Base-by-base conservation (phyloP, 2,797 vertebrate genomes). In the Hoplostethus mediterraneus region DNA sequence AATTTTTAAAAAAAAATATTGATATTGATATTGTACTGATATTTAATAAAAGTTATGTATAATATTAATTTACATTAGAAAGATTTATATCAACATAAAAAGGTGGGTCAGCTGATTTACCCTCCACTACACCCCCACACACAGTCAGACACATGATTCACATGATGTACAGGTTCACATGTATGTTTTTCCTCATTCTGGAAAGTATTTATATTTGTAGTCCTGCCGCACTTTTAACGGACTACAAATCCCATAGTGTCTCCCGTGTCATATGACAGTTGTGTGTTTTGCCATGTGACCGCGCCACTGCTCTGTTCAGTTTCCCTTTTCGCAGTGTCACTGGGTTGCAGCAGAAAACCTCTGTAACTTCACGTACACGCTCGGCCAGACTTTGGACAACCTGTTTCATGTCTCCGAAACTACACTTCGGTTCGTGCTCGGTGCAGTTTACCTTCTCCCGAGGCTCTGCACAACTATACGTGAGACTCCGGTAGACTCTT, bases 261-360 rank as follows among this genome's bases (percentile, higher is more conserved):
- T 1, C 5, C 1, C 51, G 0, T 1, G 25, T 92, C 93, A 95
- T 79, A 77, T 94, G 93, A 94, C 85, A 7, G 11, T 55, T 0
- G 64, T 60, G 62, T 85, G 82, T 87, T 78, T 64, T 57, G 84
- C 93, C 94, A 95, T 56, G 94, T 95, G 94, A 94, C 84, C 81
- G 0, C 2, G 38, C n/a, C 52, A 44, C 66, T 0, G 87, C 76
- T 73, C 69, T 42, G 30, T 28, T 40, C 55, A 62, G 82, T 75
- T 87, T 86, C 87, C 42, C 25, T 52, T 70, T 84, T 78, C 61
- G 75, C 86, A 17, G 70, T 69, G 78, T 82, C 66, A 73, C 78
- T 59, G 77, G 44, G 58, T 77, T 69, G 28, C 14, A 36, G 64
- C 67, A 30, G 62, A 75, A 67, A 76, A 31, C 40, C 30, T 30